phyloP scores from a whole-genome alignment of 2,113 vertebrate species.

The Fulmarus glacialis region DNA sequence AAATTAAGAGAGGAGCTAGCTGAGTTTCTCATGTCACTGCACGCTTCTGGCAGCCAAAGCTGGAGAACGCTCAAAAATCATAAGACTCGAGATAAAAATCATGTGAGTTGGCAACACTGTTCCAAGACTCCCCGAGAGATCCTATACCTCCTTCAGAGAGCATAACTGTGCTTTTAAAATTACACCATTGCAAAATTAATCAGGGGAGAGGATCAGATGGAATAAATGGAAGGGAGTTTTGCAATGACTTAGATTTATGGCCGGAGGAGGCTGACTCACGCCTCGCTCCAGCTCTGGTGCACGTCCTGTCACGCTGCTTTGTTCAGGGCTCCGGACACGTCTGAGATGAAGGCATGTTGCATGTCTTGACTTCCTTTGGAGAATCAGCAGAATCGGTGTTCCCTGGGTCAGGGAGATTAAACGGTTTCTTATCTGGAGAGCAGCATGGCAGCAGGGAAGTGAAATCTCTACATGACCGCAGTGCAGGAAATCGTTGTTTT shows the following conservation, averaged over 20 bases:
- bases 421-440: neutral
- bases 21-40: slow-evolving; percentile 3
- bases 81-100: slow-evolving; percentile 31
- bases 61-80: neutral
- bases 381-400: neutral
- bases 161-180: neutral
- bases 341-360: neutral
- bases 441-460: fast-evolving
- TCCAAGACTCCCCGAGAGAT: neutral
- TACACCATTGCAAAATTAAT: neutral
- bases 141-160: neutral
- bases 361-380: neutral
- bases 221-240: neutral
- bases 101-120: neutral
- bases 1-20: neutral
- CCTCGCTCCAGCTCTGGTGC: neutral
- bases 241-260: neutral
- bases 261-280: neutral
- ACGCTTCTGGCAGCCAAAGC: neutral
- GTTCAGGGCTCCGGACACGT: neutral
- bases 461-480: neutral
- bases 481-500: neutral
- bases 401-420: neutral
- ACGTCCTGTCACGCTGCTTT: neutral
- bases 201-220: neutral